Base-by-base conservation (phyloP, 1,140 invertebrate species). In the Bombus pyrosoma region DNA sequence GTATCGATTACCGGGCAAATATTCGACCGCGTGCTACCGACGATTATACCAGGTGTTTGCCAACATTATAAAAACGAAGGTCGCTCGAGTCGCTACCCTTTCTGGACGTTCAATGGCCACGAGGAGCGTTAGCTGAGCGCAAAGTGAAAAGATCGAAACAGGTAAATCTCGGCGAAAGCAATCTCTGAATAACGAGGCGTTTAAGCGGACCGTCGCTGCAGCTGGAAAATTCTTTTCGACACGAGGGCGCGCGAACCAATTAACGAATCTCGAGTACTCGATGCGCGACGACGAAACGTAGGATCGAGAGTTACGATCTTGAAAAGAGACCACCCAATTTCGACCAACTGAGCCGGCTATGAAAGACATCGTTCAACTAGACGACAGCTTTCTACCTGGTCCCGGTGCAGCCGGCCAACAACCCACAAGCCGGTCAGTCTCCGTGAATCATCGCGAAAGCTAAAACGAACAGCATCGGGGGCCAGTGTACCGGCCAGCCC, bases 401-500 rank as follows among this genome's bases (percentile, higher is more conserved):
- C 28, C 39, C 41, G 25, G 34, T 57, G 62, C 59, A 28, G 18
- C 1, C 25, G 3, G 12, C 15, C 47, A 2, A 53, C 47, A 53
- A 53, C 47, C 47, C 8, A 53, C 47, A 22, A 53, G 18, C 47
- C 47, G 18, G 2, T 39, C 39, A 32, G 41, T 32, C 71, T 43
- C n/a, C 57, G 62, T 41, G 81, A 77, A 83, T 83, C 81, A 77
- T 77, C 59, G 47, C 5, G 73, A 18, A 39, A 39, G 59, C n/a
- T 32, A n/a, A 84, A 57, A 69, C 53, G 28, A 62, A 41, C 47
- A 39, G 22, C 59, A 57, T 43, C 74, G 34, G 34, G 13, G 41
- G 18, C 4, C 3, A 4, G 28, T 5, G 28, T 15, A 28, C 15
- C 53, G 62, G 28, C 8, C n/a, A 18, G n/a, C 8, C 32, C 39